Evolutionary conservation across 35 echinoderm and acorn worm genomes (phyloP).

Genomic region (Apostichopus parvimensis): DNA sequence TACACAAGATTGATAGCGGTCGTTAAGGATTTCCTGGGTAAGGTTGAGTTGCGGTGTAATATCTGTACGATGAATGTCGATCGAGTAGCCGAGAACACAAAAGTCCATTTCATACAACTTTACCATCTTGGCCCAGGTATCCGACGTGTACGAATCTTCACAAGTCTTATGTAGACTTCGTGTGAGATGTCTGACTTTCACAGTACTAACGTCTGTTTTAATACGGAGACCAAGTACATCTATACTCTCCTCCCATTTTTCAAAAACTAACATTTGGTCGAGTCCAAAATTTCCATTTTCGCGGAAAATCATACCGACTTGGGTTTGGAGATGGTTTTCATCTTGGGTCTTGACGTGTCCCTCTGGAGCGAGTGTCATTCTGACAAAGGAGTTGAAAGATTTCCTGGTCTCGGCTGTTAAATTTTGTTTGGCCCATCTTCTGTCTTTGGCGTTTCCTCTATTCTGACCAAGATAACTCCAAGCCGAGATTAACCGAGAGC

Average conservation of each 20-base stretch:
- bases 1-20: neutral
- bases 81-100: slow-evolving; percentile 36
- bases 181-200: neutral
- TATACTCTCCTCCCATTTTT: slow-evolving; percentile 33
- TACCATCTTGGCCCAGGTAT: slow-evolving; percentile 19
- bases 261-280: slow-evolving; percentile 37
- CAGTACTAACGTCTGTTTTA: neutral
- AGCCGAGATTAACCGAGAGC: neutral
- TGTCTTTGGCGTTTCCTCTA: neutral
- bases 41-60: neutral
- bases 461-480: neutral
- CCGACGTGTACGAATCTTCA: slow-evolving; percentile 3
- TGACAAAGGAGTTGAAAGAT: neutral
- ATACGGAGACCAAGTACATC: neutral
- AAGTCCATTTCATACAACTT: slow-evolving; percentile 28
- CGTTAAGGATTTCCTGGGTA: neutral
- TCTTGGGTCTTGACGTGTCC: neutral
- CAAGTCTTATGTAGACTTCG: neutral
- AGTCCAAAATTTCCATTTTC: slow-evolving; percentile 16
- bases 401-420: neutral
- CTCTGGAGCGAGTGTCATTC: neutral
- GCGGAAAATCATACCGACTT: slow-evolving; percentile 27
- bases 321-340: slow-evolving; percentile 7
- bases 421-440: neutral
- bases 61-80: neutral